A percentile compares a stretch with the other conserved stretches of the same genome.
These are phyloP conservation scores for Amiota minor DNA, from an alignment of 2,888 invertebrate species.

Conservation along the genomic window DNA sequence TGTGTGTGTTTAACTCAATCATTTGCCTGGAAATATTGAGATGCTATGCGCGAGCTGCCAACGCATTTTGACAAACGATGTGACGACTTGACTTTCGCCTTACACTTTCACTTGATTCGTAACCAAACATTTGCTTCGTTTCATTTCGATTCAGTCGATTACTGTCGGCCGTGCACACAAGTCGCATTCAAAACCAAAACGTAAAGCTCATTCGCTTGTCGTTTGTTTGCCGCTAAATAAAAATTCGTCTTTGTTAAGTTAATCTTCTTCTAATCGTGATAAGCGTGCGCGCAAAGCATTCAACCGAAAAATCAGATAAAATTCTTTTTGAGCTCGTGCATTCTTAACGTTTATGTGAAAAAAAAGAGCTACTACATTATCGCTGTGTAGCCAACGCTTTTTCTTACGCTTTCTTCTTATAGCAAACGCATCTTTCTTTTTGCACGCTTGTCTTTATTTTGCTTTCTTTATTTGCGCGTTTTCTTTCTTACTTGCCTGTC, in stretches of 20 bases:
- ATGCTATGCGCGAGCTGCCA: slow-evolving; percentile 10
- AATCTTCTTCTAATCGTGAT: slow-evolving; percentile 31
- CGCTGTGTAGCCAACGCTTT: neutral
- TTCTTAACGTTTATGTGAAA: no score
- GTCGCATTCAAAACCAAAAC: slow-evolving; percentile 47
- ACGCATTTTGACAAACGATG: no score
- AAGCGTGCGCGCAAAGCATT: slow-evolving; percentile 37
- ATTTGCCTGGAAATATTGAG: slow-evolving; percentile 29
- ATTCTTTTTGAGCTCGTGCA: no score
- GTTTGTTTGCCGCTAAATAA: neutral
- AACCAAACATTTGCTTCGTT: slow-evolving; percentile 43
- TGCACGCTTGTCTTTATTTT: slow-evolving; percentile 22
- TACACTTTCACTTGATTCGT: slow-evolving; percentile 31
- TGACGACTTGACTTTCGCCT: slow-evolving; percentile 21
- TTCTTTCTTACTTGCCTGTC: slow-evolving; percentile 21
- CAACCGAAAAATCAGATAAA: neutral
- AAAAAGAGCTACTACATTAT: no score
- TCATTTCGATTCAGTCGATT: slow-evolving; percentile 67
- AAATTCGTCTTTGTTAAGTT: neutral
- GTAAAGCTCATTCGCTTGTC: slow-evolving; percentile 25
- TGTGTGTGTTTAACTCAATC: slow-evolving; percentile 2
- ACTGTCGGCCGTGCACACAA: slow-evolving; percentile 71
- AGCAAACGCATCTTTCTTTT: slow-evolving; percentile 4
- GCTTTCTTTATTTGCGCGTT: slow-evolving; percentile 11
- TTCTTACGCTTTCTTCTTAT: neutral